Percentiles rank a stretch among this genome's conserved stretches.
These are phyloP conservation scores for Petrophora chlorosata DNA, from an alignment of 2,888 invertebrate genomes.

Conservation along the genomic window DNA sequence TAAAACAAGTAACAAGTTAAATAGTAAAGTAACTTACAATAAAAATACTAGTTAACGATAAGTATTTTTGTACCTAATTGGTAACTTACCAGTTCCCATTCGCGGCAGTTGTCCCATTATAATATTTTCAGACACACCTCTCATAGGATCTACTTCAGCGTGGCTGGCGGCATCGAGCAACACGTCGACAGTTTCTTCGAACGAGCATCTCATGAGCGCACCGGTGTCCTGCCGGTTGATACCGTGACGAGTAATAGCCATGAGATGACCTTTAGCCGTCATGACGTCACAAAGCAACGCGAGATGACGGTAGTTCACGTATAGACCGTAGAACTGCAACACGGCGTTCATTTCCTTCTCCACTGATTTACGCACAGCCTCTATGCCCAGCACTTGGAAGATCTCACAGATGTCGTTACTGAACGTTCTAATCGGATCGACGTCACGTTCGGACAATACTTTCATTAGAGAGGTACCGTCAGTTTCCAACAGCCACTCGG, in stretches of 20 bases:
- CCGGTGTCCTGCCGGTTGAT: slow-evolving; percentile 99
- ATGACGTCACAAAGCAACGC: slow-evolving; percentile 99
- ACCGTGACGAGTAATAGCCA: slow-evolving; percentile 99
- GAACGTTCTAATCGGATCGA: slow-evolving; percentile 98
- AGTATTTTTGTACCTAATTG: too few species aligned
- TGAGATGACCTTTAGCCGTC: slow-evolving; percentile 99
- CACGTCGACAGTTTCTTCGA: slow-evolving; percentile 99
- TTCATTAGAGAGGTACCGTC: slow-evolving; percentile 99
- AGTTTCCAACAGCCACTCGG: slow-evolving; percentile 99
- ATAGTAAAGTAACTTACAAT: too few species aligned
- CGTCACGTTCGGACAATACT: slow-evolving; percentile 98
- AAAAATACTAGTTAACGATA: too few species aligned
- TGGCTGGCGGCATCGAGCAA: slow-evolving; percentile 99
- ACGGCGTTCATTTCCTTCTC: slow-evolving; percentile 99
- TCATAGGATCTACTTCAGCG: slow-evolving; percentile 99
- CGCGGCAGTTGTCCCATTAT: slow-evolving; percentile 99
- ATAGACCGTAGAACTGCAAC: slow-evolving; percentile 99
- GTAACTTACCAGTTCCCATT: slow-evolving; percentile 92
- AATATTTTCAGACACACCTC: slow-evolving; percentile 99
- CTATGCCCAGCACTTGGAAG: slow-evolving; percentile 98
- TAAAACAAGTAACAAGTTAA: too few species aligned
- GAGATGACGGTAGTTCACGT: slow-evolving; percentile 99
- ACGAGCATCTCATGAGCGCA: slow-evolving; percentile 99
- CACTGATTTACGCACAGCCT: slow-evolving; percentile 99
- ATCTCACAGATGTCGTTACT: slow-evolving; percentile 99